Conservation (phyloP, 1,140 invertebrate genomes). For the Drosophila quadrilineata region DNA sequence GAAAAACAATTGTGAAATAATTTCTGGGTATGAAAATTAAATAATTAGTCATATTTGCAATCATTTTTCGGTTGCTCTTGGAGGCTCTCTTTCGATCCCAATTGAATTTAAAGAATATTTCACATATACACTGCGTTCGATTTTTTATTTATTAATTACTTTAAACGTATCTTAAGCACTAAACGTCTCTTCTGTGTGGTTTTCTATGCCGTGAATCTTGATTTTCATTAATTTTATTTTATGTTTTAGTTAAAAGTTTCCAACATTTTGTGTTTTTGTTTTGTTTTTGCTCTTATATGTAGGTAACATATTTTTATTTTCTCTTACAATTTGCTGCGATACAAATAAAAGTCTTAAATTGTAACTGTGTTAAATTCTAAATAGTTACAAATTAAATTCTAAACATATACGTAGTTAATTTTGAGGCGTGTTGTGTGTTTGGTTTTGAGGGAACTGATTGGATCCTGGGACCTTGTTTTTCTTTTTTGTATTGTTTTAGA, state of each 20-base stretch:
- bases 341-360: slow-evolving; percentile 78
- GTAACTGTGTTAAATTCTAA: slow-evolving; percentile 76
- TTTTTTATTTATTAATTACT: slow-evolving; percentile 66
- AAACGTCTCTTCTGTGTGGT: slow-evolving; percentile 55
- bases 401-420: slow-evolving; percentile 70
- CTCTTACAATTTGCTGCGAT: slow-evolving; percentile 75
- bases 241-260: slow-evolving; percentile 65
- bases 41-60: too few species aligned
- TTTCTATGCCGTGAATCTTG: slow-evolving; percentile 59
- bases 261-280: slow-evolving; percentile 63
- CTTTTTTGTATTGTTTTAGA: slow-evolving; percentile 22
- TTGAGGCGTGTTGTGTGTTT: slow-evolving; percentile 67
- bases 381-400: slow-evolving; percentile 77
- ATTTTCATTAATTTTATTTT: slow-evolving; percentile 22
- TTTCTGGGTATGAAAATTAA: not conserved
- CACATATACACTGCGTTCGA: slow-evolving; percentile 39
- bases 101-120: not conserved
- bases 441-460: slow-evolving; percentile 21
- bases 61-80: too few species aligned
- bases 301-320: slow-evolving; percentile 71
- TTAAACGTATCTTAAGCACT: slow-evolving; percentile 60
- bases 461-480: slow-evolving; percentile 24
- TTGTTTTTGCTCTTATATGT: slow-evolving; percentile 72
- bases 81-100: not conserved
- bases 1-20: not conserved